Conservation (phyloP, 2,888 invertebrate genomes). For the Chymomyza caudatula region DNA sequence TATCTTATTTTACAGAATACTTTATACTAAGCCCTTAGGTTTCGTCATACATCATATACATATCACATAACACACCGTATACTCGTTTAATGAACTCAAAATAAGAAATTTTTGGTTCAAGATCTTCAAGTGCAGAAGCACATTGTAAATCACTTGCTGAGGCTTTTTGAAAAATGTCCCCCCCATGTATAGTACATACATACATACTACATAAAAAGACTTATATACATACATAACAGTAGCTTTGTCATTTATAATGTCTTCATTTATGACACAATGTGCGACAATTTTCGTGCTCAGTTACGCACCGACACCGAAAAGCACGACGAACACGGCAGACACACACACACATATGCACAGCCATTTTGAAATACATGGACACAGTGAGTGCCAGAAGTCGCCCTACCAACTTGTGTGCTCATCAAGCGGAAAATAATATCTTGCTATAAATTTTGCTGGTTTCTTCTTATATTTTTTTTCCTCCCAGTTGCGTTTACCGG, state of each 20-base stretch:
- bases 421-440: slow-evolving; percentile 74
- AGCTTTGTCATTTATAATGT: slow-evolving; percentile 62
- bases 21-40: neutral
- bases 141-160: too few relatives aligned
- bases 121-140: too few relatives aligned
- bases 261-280: slow-evolving; percentile 71
- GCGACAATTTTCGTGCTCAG: slow-evolving; percentile 63
- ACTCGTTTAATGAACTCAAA: slow-evolving; percentile 62
- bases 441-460: slow-evolving; percentile 66
- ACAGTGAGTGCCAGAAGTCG: slow-evolving; percentile 69
- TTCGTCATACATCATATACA: slow-evolving; percentile 55
- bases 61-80: too few relatives aligned
- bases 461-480: slow-evolving; percentile 52
- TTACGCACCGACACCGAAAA: slow-evolving; percentile 63
- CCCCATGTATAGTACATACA: neutral
- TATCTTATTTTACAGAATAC: too few relatives aligned
- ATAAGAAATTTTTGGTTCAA: too few relatives aligned
- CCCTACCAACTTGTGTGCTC: slow-evolving; percentile 71
- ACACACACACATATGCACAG: neutral
- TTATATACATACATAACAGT: neutral
- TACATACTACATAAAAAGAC: slow-evolving; percentile 2
- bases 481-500: neutral
- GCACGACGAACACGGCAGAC: slow-evolving; percentile 23
- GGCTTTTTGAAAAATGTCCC: neutral
- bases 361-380: neutral